Evolutionary conservation across 2,888 invertebrate genomes (phyloP).

Genomic region (Caradrina clavipalpis): DNA sequence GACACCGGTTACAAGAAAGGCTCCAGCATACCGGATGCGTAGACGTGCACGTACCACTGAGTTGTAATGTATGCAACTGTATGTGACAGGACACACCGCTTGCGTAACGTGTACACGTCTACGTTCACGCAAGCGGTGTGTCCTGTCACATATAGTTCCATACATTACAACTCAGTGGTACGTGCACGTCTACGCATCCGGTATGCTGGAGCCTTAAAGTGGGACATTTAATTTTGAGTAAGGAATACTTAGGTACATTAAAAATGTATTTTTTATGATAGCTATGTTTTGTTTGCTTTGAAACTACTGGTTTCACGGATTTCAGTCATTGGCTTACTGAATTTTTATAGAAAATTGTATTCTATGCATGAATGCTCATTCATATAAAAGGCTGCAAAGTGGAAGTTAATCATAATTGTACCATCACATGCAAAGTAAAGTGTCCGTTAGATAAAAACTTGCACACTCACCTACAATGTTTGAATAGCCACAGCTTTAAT

Average conservation of each 20-base stretch:
- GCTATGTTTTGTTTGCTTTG: conserved; percentile 36
- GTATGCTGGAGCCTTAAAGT: too few species aligned
- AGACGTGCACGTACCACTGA: too few species aligned
- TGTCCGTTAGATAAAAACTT: background rate
- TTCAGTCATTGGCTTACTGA: background rate
- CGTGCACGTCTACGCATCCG: too few species aligned
- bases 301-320: background rate
- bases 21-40: too few species aligned
- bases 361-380: background rate
- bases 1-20: too few species aligned
- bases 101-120: too few species aligned
- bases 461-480: background rate
- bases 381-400: conserved; percentile 7
- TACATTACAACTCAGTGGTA: too few species aligned
- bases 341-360: too few species aligned
- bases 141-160: too few species aligned
- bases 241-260: conserved; percentile 17
- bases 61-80: too few species aligned
- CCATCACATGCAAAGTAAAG: background rate
- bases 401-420: background rate
- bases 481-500: background rate
- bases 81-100: too few species aligned
- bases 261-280: conserved; percentile 34
- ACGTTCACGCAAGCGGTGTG: too few species aligned
- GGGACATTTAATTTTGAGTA: background rate